These are phyloP conservation scores for Eretmocerus hayati DNA, from an alignment of 2,888 invertebrate species.

Conservation along the genomic window DNA sequence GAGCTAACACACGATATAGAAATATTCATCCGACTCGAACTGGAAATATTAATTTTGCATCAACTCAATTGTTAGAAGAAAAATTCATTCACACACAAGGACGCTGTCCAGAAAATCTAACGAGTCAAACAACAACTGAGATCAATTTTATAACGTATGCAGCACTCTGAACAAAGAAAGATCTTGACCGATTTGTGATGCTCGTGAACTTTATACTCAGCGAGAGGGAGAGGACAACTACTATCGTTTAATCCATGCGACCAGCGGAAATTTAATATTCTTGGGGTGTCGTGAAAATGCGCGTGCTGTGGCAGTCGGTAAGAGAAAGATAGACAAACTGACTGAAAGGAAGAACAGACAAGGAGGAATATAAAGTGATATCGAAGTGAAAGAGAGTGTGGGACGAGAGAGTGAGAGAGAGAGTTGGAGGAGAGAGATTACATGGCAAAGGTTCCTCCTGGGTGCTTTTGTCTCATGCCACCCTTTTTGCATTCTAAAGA, in stretches of 20 bases:
- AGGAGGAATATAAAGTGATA: no score
- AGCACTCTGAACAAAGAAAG: no score
- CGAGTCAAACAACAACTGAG: no score
- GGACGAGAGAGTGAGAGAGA: neutral
- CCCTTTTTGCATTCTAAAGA: constrained; percentile 36
- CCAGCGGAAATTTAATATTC: constrained; percentile 44
- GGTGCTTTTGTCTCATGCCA: constrained; percentile 29
- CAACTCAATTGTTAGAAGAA: no score
- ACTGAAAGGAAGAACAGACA: no score
- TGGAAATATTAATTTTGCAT: no score
- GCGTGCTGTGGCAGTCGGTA: constrained; percentile 13
- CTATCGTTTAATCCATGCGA: constrained; percentile 46
- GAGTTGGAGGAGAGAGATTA: constrained; percentile 7
- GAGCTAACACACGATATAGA: no score
- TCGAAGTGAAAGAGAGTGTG: neutral
- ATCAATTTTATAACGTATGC: no score
- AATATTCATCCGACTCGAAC: no score
- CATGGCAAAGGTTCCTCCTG: constrained; percentile 27
- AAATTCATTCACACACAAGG: no score
- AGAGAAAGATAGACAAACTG: neutral
- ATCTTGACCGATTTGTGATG: no score
- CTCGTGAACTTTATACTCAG: constrained; percentile 35
- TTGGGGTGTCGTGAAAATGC: constrained; percentile 35
- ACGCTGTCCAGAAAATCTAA: no score
- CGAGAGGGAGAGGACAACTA: constrained; percentile 32